A percentile compares a stretch with the other conserved stretches of the same genome.
These are phyloP conservation scores for Bellardia bayeri DNA, from an alignment of 2,888 invertebrate genomes.

Conservation along the genomic window DNA sequence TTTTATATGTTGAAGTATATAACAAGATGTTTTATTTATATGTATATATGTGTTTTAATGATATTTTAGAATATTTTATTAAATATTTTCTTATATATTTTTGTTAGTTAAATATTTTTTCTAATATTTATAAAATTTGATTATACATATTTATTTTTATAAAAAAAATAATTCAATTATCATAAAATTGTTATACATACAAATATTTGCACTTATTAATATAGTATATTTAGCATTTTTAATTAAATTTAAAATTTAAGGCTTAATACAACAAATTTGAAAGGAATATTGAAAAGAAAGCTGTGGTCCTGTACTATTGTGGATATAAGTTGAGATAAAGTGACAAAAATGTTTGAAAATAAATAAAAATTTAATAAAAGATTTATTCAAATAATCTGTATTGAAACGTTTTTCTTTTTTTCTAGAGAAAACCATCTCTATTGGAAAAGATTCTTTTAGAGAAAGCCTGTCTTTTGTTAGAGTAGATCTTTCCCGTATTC, in stretches of 20 bases:
- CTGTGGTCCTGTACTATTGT: background rate
- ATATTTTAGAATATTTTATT: background rate
- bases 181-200: constrained; percentile 11
- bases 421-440: no score
- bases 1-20: background rate
- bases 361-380: no score
- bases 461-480: no score
- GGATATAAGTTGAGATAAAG: background rate
- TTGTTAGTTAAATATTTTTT: constrained; percentile 61
- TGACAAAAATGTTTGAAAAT: background rate
- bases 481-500: no score
- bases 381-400: no score
- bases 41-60: background rate
- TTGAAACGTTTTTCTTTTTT: no score
- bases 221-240: constrained; percentile 17
- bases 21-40: constrained; percentile 17
- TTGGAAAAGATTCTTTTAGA: no score
- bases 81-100: constrained; percentile 36
- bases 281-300: constrained; percentile 3
- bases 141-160: constrained; percentile 5
- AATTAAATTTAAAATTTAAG: constrained; percentile 3
- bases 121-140: constrained; percentile 50
- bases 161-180: constrained; percentile 19
- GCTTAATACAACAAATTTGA: constrained; percentile 2
- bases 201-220: constrained; percentile 61